phyloP scores from a whole-genome alignment of 2,888 invertebrate genomes.

The Watsonalla cultraria region DNA sequence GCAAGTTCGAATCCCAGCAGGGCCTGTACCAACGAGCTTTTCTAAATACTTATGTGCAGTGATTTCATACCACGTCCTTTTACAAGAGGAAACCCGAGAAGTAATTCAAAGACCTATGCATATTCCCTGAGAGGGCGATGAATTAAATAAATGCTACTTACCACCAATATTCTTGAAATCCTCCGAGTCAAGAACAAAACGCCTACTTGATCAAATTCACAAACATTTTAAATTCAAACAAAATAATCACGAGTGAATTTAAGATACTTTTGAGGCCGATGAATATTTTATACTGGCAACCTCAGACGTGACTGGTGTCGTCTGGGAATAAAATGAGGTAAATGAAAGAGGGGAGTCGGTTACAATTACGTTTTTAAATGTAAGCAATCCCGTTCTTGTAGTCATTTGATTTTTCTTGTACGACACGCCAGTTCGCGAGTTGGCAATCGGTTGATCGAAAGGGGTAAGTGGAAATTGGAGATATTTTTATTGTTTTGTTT shows the following conservation, averaged over 20 bases:
- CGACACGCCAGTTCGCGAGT: conserved; percentile 70
- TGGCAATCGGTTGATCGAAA: conserved; percentile 18
- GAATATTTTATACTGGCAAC: conserved; percentile 64
- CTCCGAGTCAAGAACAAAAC: no score
- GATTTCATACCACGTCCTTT: no score
- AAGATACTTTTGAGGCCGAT: conserved; percentile 34
- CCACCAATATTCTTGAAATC: no score
- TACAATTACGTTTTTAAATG: conserved; percentile 78
- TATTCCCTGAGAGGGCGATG: no score
- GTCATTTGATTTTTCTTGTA: conserved; percentile 72
- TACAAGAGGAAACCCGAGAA: no score
- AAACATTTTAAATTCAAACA: conserved; percentile 29
- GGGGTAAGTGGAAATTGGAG: conserved; percentile 20
- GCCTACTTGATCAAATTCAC: conserved; percentile 13
- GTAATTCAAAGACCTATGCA: no score
- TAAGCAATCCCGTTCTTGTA: conserved; percentile 71
- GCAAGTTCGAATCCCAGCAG: no score
- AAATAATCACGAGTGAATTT: conserved; percentile 31
- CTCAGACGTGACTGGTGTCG: conserved; percentile 52
- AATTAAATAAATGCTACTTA: no score
- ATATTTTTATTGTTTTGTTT: neutral
- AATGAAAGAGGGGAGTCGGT: conserved; percentile 76
- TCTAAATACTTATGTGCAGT: no score
- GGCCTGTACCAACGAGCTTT: no score
- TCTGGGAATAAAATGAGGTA: conserved; percentile 65